Base-by-base conservation (phyloP, 2,797 vertebrate species). In the Eremophila alpestris region DNA sequence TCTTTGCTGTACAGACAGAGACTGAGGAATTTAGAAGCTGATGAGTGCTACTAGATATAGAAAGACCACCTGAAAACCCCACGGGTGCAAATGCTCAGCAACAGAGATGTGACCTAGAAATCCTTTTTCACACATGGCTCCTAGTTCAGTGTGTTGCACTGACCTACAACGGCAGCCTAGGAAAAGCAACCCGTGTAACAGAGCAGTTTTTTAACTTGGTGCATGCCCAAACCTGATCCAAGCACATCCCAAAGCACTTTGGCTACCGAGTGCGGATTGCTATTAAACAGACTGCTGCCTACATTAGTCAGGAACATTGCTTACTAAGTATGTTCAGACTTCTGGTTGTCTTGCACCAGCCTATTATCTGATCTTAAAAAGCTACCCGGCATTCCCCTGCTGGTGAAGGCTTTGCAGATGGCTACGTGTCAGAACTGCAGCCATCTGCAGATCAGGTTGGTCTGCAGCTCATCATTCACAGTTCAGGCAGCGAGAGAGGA, bases 251-350 rank as follows among this genome's bases (percentile, higher is more conserved):
- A 41, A 89, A 89, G 90, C 43, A 3, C 94, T 90, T 92, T 94
- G 88, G 92, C 95, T 96, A 95, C 92, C 8, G 8, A 87, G 78
- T 49, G 86, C 0, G 0, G 73, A 87, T 87, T 87, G 92, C 95
- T 96, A 32, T 95, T 89, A 94, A 94, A 88, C 82, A 29, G 7
- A 65, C 90, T 92, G 88, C 87, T 96, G 89, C 91, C 82, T 95
- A 65, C 87, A 78, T 88, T 81, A 94, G 96, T 78, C 84, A 75
- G 92, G 91, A 97, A 94, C 95, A 83, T 93, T 96, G 96, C 94
- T 96, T 96, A 96, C 89, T 96, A 95, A 94, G 95, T 94, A 45
- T 52, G 91, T 95, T 96, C 93, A 92, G 93, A 91, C 87, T 94
- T 92, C 84, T 92, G 87, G 90, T 93, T 94, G 82, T 83, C 89